These are phyloP conservation scores for Pogonocherus hispidulus DNA, from an alignment of 2,888 invertebrate species.

Conservation along the genomic window DNA sequence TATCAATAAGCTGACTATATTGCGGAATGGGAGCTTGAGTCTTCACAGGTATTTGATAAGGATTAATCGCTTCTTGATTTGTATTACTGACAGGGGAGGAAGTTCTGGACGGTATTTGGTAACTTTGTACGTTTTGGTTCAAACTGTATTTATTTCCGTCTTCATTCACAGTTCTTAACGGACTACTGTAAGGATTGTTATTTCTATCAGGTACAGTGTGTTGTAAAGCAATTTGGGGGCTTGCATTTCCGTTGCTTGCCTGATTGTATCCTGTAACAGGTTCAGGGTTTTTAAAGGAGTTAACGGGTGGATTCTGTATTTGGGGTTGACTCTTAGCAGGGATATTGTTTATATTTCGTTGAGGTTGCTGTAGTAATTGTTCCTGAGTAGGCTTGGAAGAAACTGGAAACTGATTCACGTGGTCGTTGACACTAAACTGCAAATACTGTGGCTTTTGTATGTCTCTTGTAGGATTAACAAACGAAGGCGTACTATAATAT, in stretches of 20 bases:
- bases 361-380: neutral
- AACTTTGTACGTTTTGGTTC: neutral
- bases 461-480: too few relatives aligned
- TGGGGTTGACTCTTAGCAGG: neutral
- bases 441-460: slow-evolving; percentile 14
- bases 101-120: neutral
- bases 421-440: slow-evolving; percentile 32
- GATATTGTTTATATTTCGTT: neutral
- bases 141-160: neutral
- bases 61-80: neutral
- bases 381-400: slow-evolving; percentile 20
- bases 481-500: neutral
- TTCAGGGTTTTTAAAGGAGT: neutral
- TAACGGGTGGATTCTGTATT: neutral
- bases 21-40: neutral
- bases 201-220: neutral
- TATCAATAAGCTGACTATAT: neutral
- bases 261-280: slow-evolving; percentile 3
- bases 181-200: neutral
- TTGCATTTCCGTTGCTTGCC: neutral
- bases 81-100: neutral
- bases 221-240: neutral
- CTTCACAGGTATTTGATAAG: neutral
- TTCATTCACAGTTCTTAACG: neutral
- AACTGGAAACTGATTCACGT: slow-evolving; percentile 20